Percentiles rank a stretch among this genome's conserved stretches.
Conservation (phyloP, 2,888 invertebrate species). For the Alloplasta piceator region DNA sequence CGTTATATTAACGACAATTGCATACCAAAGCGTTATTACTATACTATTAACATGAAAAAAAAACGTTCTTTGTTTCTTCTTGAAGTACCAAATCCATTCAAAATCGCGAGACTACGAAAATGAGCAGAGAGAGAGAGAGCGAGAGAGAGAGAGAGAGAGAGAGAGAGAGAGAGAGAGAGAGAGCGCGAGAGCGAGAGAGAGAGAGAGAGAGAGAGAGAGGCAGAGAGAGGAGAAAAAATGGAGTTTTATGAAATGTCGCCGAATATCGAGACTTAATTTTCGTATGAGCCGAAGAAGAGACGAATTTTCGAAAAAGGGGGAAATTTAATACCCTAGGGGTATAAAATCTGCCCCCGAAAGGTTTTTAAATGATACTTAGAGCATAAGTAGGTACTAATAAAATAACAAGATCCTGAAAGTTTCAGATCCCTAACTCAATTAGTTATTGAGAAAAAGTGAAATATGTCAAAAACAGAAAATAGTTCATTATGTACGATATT, state of each 20-base stretch:
- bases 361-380: no score
- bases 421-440: no score
- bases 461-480: no score
- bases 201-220: constrained; percentile 2
- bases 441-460: no score
- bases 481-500: no score
- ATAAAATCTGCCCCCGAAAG: no score
- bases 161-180: constrained; percentile 17
- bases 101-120: constrained; percentile 46
- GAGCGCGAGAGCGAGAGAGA: constrained; percentile 41
- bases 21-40: constrained; percentile 59
- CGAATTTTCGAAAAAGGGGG: no score
- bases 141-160: constrained; percentile 1
- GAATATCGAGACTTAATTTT: no score
- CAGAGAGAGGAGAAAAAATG: not conserved
- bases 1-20: constrained; percentile 53
- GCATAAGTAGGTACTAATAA: no score
- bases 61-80: constrained; percentile 40
- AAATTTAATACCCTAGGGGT: no score
- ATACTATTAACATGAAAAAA: constrained; percentile 42
- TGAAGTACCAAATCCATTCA: constrained; percentile 58
- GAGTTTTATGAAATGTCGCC: no score
- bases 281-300: constrained; percentile 53
- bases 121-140: not conserved
- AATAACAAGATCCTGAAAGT: no score